A percentile compares a stretch with the other conserved stretches of the same genome.
Conservation (phyloP, 1,140 invertebrate genomes). For the Cephus cinctus region DNA sequence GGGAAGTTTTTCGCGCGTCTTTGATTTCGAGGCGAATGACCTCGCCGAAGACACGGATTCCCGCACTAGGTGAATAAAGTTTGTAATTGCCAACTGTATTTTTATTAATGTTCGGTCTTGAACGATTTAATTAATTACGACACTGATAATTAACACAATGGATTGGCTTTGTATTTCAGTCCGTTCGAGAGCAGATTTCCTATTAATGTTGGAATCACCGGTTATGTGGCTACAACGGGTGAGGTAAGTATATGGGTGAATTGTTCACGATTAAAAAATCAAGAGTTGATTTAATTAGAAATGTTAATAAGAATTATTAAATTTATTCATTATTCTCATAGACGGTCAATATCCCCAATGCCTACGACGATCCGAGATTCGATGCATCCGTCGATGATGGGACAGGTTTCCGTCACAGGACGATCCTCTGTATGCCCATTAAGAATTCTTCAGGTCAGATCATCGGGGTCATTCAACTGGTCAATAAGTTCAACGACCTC, state of each 20-base stretch:
- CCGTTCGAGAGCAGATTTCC: slow-evolving; percentile 92
- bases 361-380: slow-evolving; percentile 89
- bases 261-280: slow-evolving; percentile 6
- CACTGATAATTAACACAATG: slow-evolving; percentile 5
- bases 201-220: slow-evolving; percentile 94
- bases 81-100: slow-evolving; percentile 25
- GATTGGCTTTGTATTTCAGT: slow-evolving; percentile 54
- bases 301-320: background rate
- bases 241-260: slow-evolving; percentile 65
- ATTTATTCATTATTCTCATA: slow-evolving; percentile 42
- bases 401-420: slow-evolving; percentile 76
- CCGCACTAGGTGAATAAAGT: slow-evolving; percentile 65
- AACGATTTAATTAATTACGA: slow-evolving; percentile 6
- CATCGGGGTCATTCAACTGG: slow-evolving; percentile 89
- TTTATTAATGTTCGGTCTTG: too few relatives aligned
- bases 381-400: slow-evolving; percentile 82
- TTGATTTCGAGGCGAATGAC: slow-evolving; percentile 85
- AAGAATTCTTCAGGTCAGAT: slow-evolving; percentile 86
- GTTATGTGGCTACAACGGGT: slow-evolving; percentile 93
- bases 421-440: slow-evolving; percentile 90
- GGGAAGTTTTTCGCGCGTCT: slow-evolving; percentile 88
- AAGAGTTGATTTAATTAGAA: slow-evolving; percentile 6
- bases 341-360: slow-evolving; percentile 87
- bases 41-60: slow-evolving; percentile 73
- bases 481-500: slow-evolving; percentile 90